Percentiles rank a stretch among this genome's conserved stretches.
Evolutionary conservation across 2,797 vertebrate genomes (phyloP).

Genomic region (Crenichthys baileyi): DNA sequence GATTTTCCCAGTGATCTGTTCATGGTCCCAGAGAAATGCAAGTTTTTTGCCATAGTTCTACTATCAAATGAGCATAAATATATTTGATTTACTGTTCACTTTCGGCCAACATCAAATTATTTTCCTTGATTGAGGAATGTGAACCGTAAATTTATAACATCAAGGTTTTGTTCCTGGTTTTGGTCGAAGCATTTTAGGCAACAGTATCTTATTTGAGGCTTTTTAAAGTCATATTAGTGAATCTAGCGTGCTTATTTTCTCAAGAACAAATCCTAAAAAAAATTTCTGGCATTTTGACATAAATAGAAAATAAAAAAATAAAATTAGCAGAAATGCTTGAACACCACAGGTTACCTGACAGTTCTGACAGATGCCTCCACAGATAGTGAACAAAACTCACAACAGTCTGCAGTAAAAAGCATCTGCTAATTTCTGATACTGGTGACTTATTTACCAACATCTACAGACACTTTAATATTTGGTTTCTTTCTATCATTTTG

Average conservation of each 20-base stretch:
- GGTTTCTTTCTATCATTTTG: slow-evolving; percentile 28
- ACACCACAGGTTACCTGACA: neutral
- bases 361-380: neutral
- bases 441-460: slow-evolving; percentile 20
- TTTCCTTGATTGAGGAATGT: too few relatives aligned
- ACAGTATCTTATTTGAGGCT: neutral
- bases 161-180: too few relatives aligned
- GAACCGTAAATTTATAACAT: too few relatives aligned
- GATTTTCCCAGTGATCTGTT: too few relatives aligned
- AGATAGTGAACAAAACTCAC: neutral
- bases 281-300: neutral
- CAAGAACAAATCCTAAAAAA: neutral
- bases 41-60: too few relatives aligned
- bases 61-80: too few relatives aligned
- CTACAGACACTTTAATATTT: slow-evolving; percentile 33
- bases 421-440: slow-evolving; percentile 1
- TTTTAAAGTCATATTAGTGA: neutral
- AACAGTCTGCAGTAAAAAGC: neutral
- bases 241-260: neutral
- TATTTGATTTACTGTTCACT: too few relatives aligned
- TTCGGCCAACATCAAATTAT: too few relatives aligned
- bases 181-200: too few relatives aligned
- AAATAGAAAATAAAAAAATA: neutral
- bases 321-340: neutral
- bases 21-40: too few relatives aligned